Base-by-base conservation (phyloP, 1,140 invertebrate species). In the Patella vulgata region DNA sequence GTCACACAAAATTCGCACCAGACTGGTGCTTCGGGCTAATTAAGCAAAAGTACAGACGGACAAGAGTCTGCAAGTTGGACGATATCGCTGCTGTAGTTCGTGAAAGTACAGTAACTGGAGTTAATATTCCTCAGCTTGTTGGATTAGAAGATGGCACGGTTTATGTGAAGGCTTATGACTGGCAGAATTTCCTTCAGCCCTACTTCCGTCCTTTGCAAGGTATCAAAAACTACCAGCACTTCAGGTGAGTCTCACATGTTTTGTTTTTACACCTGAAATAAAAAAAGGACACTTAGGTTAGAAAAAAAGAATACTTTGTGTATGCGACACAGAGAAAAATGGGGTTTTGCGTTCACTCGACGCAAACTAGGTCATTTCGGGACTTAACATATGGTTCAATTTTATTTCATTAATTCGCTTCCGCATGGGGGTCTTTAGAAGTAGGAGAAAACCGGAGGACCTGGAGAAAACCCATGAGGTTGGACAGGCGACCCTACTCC, bases 1-100 rank as follows among this genome's bases (percentile, higher is more conserved):
- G 65, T 5, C 70, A 75, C 40, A 73, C 70, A 27, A 75, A 73
- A 42, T 75, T 75, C 63, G 54, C 66, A 14, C 68, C 68, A 0
- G 66, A 73, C 33, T 73, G 65, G 71, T 61, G 63, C 44, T 75
- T 75, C 66, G 68, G 71, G 17, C 40, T 73, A 12, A 47, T 73
- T 25, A 75, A 75, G 55, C 12, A 53, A 27, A 36, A 50, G 1
- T 71, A 48, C 42, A 54, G 61, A 31, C 40, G 36, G 1, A 59
- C 40, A n/a, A 40, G 55, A 27, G 66, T 66, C 12, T 63, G 64
- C 33, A 64, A 33, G 2, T 31, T 69, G 21, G 39, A 39, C 14
- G 66, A 71, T 43, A 46, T 72, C 27, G 56, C 44, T 33, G 39
- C 50, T 17, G 58, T 48, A 14, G 55, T 72, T 21, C 43, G 52